phyloP scores from a whole-genome alignment of 2,113 vertebrate genomes.

The Gopherus evgoodei region DNA sequence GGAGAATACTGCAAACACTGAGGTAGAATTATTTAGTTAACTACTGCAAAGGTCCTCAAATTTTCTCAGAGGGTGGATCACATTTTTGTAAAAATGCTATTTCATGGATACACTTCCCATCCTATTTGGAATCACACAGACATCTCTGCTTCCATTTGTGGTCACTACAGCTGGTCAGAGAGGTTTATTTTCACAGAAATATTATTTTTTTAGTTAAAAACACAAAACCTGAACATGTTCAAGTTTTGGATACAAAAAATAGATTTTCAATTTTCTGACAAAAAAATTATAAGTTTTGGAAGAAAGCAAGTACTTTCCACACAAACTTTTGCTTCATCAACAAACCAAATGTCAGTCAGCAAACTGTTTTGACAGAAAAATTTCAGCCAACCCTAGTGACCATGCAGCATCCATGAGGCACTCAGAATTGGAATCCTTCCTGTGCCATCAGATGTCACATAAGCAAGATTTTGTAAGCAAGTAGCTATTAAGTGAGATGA shows the following conservation, averaged over 20 bases:
- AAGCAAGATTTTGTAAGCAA: no score
- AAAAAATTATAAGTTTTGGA: not conserved
- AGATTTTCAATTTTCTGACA: not conserved
- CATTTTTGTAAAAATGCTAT: not conserved
- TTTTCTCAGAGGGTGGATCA: not conserved
- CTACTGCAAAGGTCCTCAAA: not conserved
- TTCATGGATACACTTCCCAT: not conserved
- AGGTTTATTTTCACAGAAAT: not conserved
- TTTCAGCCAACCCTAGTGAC: not conserved
- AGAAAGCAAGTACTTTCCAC: not conserved
- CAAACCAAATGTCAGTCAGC: not conserved
- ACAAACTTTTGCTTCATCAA: not conserved
- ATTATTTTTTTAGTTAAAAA: not conserved
- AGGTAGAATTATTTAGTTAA: not conserved
- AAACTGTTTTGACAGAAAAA: not conserved
- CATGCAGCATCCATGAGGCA: not conserved
- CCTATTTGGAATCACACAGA: not conserved
- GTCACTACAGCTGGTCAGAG: not conserved
- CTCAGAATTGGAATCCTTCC: not conserved
- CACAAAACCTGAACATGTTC: not conserved
- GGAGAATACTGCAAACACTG: not conserved
- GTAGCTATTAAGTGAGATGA: no score
- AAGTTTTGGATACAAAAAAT: not conserved
- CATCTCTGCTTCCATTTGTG: not conserved
- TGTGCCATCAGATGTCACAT: not conserved